Evolutionary conservation across 2,888 invertebrate genomes (phyloP).

Genomic region (Caenorhabditis wallacei): DNA sequence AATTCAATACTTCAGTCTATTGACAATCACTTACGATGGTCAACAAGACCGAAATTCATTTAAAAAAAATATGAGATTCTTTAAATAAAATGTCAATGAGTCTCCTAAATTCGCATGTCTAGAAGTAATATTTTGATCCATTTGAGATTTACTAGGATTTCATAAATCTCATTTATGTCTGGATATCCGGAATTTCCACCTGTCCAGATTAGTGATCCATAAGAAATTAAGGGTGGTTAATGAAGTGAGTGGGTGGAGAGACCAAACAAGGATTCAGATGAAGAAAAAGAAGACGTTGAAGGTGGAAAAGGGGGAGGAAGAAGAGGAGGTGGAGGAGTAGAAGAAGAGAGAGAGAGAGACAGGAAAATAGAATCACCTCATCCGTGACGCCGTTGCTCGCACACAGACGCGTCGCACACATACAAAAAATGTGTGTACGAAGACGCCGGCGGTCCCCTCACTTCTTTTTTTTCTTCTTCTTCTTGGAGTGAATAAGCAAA

Average conservation of each 20-base stretch:
- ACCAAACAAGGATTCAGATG: slow-evolving; percentile 6
- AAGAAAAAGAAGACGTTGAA: slow-evolving; percentile 13
- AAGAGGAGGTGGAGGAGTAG: neutral
- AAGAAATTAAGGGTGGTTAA: neutral
- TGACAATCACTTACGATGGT: too few relatives aligned
- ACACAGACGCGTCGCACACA: neutral
- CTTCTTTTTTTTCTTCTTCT: neutral
- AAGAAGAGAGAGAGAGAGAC: neutral
- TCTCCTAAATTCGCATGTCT: too few relatives aligned
- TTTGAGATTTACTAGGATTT: too few relatives aligned
- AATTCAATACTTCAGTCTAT: too few relatives aligned
- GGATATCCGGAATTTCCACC: slow-evolving; percentile 9
- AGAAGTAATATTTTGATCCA: neutral
- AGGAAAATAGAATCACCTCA: slow-evolving; percentile 31
- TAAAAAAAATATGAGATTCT: neutral
- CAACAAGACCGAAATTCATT: too few relatives aligned
- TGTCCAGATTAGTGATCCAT: neutral
- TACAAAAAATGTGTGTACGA: slow-evolving; percentile 30
- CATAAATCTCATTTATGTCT: neutral
- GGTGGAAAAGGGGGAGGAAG: neutral
- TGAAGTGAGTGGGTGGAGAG: neutral
- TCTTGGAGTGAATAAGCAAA: slow-evolving; percentile 44
- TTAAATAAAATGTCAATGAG: too few relatives aligned
- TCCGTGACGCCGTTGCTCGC: slow-evolving; percentile 16
- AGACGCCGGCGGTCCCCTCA: slow-evolving; percentile 16